Percentiles rank a stretch among this genome's conserved stretches.
Evolutionary conservation across 2,113 vertebrate genomes (phyloP).

Genomic region (Crocuta crocuta): DNA sequence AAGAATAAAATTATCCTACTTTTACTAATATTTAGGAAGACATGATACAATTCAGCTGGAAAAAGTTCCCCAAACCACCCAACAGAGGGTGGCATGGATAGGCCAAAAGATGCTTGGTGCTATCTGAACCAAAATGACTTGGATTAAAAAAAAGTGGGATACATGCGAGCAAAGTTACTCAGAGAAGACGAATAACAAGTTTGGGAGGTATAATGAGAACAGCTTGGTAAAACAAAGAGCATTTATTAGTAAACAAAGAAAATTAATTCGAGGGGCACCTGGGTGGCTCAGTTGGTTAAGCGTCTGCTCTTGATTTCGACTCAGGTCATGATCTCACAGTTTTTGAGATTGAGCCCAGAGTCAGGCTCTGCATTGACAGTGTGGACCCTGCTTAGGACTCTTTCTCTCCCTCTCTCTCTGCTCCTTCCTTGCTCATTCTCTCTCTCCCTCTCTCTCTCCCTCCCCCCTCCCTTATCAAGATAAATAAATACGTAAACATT

Average conservation of each 20-base stretch:
- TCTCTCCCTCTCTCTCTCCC: too few relatives aligned
- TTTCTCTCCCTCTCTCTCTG: too few relatives aligned
- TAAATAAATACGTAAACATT: not conserved
- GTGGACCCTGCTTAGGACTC: too few relatives aligned
- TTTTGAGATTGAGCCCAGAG: too few relatives aligned
- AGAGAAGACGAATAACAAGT: not conserved
- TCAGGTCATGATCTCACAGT: too few relatives aligned
- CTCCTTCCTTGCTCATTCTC: too few relatives aligned
- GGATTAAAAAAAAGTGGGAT: not conserved
- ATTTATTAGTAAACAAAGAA: not conserved
- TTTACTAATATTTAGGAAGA: slow-evolving; percentile 4
- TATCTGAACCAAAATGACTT: not conserved
- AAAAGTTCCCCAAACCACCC: not conserved
- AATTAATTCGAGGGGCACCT: not conserved
- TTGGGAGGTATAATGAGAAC: not conserved
- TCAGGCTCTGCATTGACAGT: too few relatives aligned
- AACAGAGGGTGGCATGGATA: not conserved
- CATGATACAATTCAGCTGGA: not conserved
- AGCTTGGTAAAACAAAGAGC: not conserved
- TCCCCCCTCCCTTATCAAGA: too few relatives aligned
- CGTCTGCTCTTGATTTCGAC: too few relatives aligned
- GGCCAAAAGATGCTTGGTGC: not conserved
- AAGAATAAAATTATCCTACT: not conserved
- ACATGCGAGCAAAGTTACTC: not conserved
- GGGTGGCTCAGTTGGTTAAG: too few relatives aligned